A percentile compares a stretch with the other conserved stretches of the same genome.
Conservation (phyloP, 2,797 vertebrate genomes). For the Mormyrops attenuatus region DNA sequence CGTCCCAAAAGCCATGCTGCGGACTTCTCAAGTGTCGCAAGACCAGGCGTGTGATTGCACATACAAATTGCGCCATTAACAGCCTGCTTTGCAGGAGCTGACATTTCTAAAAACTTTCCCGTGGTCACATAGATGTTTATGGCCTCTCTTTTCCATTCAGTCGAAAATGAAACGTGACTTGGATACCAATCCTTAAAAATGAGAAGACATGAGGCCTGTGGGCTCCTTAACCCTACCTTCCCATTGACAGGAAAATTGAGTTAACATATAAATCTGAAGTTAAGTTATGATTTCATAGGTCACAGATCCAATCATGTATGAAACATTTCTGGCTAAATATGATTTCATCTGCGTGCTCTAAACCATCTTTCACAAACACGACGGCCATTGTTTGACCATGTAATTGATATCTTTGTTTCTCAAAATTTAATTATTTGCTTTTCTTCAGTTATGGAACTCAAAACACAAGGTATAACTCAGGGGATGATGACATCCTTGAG, state of each 20-base stretch:
- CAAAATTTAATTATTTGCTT: constrained; percentile 43
- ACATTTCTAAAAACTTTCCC: constrained; percentile 15
- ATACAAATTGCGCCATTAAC: constrained; percentile 38
- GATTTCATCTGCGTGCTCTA: constrained; percentile 35
- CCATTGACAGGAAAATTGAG: constrained; percentile 33
- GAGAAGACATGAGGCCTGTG: neutral
- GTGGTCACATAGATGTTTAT: neutral
- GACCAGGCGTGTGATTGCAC: constrained; percentile 33
- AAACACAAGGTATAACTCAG: constrained; percentile 31
- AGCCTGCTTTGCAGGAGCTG: constrained; percentile 20
- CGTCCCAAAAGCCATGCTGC: neutral
- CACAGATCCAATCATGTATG: constrained; percentile 39
- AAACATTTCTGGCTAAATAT: constrained; percentile 32
- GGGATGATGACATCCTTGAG: constrained; percentile 22
- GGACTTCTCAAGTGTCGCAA: neutral
- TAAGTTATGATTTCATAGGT: constrained; percentile 43
- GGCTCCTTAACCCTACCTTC: constrained; percentile 8
- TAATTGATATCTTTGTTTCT: constrained; percentile 44
- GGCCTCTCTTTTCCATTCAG: neutral
- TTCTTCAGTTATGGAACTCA: constrained; percentile 34
- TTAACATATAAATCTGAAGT: constrained; percentile 26
- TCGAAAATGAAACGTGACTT: neutral
- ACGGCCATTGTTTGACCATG: constrained; percentile 39
- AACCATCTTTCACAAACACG: constrained; percentile 34
- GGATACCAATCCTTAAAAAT: neutral